A percentile compares a stretch with the other conserved stretches of the same genome.
These are phyloP conservation scores for Eciton burchellii DNA, from an alignment of 1,140 invertebrate genomes.

Conservation along the genomic window DNA sequence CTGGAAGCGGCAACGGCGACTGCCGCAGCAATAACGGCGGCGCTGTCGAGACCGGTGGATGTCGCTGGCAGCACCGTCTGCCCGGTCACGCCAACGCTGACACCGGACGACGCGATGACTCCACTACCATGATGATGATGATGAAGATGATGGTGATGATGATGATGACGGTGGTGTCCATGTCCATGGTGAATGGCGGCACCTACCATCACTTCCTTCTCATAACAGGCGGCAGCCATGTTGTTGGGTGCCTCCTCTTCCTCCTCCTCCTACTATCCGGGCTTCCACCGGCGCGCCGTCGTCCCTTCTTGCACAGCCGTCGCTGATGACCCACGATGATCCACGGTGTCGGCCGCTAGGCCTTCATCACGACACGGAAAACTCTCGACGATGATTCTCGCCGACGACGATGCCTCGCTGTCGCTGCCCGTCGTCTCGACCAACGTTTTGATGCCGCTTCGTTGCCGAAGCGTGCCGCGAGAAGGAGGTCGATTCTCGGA, in stretches of 20 bases:
- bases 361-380: constrained; percentile 64
- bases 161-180: constrained; percentile 65
- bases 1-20: constrained; percentile 15
- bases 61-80: constrained; percentile 68
- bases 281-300: constrained; percentile 64
- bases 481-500: not conserved
- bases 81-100: constrained; percentile 26
- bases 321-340: constrained; percentile 64
- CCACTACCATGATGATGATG: constrained; percentile 66
- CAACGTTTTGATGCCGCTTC: not conserved
- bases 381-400: constrained; percentile 61
- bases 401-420: constrained; percentile 42
- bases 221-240: constrained; percentile 79
- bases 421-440: not conserved
- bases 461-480: constrained; percentile 30
- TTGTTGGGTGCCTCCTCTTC: constrained; percentile 70
- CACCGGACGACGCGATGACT: constrained; percentile 34
- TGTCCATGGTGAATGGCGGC: constrained; percentile 70
- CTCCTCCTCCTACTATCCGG: constrained; percentile 57
- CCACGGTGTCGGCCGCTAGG: constrained; percentile 68
- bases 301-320: constrained; percentile 62
- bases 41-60: constrained; percentile 60
- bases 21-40: constrained; percentile 34
- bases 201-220: constrained; percentile 77
- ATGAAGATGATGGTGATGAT: constrained; percentile 71